These are phyloP conservation scores for Scaptomyza parva DNA, from an alignment of 2,888 invertebrate genomes.

Conservation along the genomic window DNA sequence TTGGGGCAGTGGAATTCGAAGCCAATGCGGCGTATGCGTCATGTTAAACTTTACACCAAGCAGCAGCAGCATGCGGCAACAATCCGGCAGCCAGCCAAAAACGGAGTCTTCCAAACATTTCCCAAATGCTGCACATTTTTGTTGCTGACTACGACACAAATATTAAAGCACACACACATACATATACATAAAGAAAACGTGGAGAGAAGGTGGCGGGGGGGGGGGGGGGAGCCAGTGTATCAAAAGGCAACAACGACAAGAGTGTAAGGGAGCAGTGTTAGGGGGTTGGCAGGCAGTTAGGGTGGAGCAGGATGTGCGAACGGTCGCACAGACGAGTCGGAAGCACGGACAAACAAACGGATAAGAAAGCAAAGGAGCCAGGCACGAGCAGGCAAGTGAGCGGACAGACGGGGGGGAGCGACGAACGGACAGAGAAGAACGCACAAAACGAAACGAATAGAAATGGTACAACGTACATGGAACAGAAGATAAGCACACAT, in stretches of 20 bases:
- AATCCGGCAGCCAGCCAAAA: conserved; percentile 25
- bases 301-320: conserved; percentile 74
- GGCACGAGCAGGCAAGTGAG: conserved; percentile 3
- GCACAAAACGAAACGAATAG: conserved; percentile 14
- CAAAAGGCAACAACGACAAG: conserved; percentile 29
- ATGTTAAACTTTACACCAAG: conserved; percentile 46
- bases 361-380: conserved; percentile 64
- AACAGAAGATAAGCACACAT: conserved; percentile 48
- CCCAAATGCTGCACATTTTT: conserved; percentile 72
- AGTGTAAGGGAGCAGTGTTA: not conserved
- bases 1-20: conserved; percentile 27
- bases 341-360: conserved; percentile 80
- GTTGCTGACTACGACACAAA: conserved; percentile 62
- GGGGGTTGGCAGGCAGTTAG: conserved; percentile 12
- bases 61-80: conserved; percentile 8
- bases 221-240: conserved; percentile 26
- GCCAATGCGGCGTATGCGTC: conserved; percentile 72
- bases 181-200: not conserved
- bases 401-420: conserved; percentile 7
- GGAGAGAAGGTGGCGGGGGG: not conserved
- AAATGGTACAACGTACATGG: conserved; percentile 13
- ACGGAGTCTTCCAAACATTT: conserved; percentile 55
- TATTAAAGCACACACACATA: conserved; percentile 39
- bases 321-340: conserved; percentile 79
- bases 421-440: conserved; percentile 29